These are phyloP conservation scores for Drosophila sulfurigaster DNA, from an alignment of 1,140 invertebrate species.

Conservation along the genomic window DNA sequence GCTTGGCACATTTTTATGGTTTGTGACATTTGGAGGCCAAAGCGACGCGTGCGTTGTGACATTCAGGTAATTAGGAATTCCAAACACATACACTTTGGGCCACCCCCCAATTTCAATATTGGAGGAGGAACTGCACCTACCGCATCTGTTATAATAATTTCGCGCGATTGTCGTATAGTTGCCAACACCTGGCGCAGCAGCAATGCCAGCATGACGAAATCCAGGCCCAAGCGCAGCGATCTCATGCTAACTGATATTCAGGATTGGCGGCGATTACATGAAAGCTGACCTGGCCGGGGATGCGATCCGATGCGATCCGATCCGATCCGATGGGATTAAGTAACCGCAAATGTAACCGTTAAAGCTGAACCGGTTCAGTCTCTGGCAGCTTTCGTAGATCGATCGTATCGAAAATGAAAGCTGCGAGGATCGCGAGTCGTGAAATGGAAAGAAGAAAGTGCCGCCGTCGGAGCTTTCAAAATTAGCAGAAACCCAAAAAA, in stretches of 20 bases:
- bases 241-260: constrained; percentile 58
- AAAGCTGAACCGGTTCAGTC: constrained; percentile 49
- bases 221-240: constrained; percentile 55
- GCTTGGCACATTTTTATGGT: constrained; percentile 74
- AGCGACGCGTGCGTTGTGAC: constrained; percentile 79
- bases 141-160: constrained; percentile 84
- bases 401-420: constrained; percentile 52
- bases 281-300: constrained; percentile 25
- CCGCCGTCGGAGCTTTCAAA: constrained; percentile 37
- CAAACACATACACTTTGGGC: constrained; percentile 9
- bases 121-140: constrained; percentile 52
- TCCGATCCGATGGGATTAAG: constrained; percentile 48
- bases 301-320: background rate
- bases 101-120: constrained; percentile 2
- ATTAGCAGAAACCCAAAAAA: background rate
- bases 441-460: constrained; percentile 41
- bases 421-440: constrained; percentile 54
- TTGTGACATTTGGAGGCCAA: constrained; percentile 80
- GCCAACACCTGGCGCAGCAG: constrained; percentile 63
- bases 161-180: constrained; percentile 71
- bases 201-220: constrained; percentile 49
- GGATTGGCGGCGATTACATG: constrained; percentile 67
- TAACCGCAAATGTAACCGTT: constrained; percentile 54
- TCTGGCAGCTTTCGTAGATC: background rate
- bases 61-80: constrained; percentile 74